phyloP scores from a whole-genome alignment of 2,888 invertebrate species.

The Netelia inedita region DNA sequence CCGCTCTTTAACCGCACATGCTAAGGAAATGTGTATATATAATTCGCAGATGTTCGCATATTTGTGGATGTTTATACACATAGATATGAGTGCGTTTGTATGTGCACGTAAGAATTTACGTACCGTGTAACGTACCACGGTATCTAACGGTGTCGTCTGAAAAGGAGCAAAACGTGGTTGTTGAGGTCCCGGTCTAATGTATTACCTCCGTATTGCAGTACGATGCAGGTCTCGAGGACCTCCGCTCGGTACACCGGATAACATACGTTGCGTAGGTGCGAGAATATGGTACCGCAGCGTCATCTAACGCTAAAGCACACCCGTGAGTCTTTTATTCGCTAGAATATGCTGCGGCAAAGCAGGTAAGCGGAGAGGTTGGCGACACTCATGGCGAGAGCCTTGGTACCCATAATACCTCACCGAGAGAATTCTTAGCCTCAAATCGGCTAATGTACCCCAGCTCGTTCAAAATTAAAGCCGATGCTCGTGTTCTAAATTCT shows the following conservation, averaged over 20 bases:
- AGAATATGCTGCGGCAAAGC: not conserved
- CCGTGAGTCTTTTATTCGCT: not conserved
- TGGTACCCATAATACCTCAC: conserved; percentile 21
- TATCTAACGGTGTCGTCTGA: conserved; percentile 46
- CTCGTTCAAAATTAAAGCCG: not conserved
- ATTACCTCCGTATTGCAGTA: conserved; percentile 44
- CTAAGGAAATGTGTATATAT: conserved; percentile 10
- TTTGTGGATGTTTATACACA: not conserved
- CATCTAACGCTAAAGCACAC: conserved; percentile 20
- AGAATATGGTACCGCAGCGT: conserved; percentile 47
- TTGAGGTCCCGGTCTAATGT: conserved; percentile 42
- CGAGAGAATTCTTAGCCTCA: conserved; percentile 2
- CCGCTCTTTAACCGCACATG: not conserved
- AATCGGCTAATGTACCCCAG: not conserved
- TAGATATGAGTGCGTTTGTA: not conserved
- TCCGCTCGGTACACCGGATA: conserved; percentile 28
- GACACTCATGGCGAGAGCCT: conserved; percentile 8
- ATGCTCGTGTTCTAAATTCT: not conserved
- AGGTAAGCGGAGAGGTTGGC: not conserved
- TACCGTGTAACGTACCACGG: conserved; percentile 11
- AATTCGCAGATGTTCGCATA: conserved; percentile 6
- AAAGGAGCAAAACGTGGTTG: conserved; percentile 37
- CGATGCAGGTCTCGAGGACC: conserved; percentile 35
- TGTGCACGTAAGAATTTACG: conserved; percentile 12
- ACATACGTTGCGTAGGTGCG: conserved; percentile 29